phyloP scores from a whole-genome alignment of 2,797 vertebrate genomes.

The Emydoidea blandingii region DNA sequence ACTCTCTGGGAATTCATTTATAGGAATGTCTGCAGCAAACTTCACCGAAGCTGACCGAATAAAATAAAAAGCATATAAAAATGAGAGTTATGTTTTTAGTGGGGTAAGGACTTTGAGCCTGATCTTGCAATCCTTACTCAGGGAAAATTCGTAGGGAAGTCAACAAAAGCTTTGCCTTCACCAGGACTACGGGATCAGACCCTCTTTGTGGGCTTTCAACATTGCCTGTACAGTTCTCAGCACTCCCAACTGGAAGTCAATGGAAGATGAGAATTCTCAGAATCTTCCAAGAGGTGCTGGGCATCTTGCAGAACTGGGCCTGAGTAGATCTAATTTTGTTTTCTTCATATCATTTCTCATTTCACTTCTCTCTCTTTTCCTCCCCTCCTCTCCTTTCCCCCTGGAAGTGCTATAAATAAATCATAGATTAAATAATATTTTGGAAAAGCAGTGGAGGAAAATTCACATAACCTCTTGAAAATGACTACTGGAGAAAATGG shows the following conservation, averaged over 20 bases:
- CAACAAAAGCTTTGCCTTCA: background rate
- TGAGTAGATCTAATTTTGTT: accelerated
- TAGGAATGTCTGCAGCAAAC: background rate
- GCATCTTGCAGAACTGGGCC: background rate
- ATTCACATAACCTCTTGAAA: background rate
- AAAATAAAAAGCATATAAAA: background rate
- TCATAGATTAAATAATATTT: background rate
- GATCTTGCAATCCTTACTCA: background rate
- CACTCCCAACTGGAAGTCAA: background rate
- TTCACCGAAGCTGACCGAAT: background rate
- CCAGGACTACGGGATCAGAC: background rate
- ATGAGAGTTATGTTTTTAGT: background rate
- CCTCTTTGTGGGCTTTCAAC: background rate
- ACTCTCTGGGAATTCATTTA: background rate
- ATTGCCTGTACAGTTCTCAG: background rate
- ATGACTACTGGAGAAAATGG: background rate
- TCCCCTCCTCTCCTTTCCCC: background rate
- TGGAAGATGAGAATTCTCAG: accelerated
- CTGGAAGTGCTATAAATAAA: background rate
- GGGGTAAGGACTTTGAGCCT: background rate
- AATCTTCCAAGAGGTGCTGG: background rate
- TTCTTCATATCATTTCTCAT: background rate
- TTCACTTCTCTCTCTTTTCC: background rate
- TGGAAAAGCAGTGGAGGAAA: background rate
- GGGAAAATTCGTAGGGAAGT: background rate